Conservation (phyloP, 2,888 invertebrate species). For the Drosophila infuscata region DNA sequence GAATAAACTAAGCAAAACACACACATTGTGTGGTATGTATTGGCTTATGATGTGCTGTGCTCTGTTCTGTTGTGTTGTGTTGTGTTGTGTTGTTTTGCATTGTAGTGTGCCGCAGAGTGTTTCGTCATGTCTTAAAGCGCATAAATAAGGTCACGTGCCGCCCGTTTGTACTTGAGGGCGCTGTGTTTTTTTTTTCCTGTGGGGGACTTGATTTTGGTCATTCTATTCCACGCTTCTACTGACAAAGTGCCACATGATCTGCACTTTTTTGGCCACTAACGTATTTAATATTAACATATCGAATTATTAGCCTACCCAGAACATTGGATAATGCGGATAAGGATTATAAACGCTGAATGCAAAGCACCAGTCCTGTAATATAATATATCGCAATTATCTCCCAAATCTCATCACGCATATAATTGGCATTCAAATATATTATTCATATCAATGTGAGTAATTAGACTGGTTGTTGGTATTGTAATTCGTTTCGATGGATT, state of each 20-base stretch:
- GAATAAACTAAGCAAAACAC: slow-evolving; percentile 43
- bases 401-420: slow-evolving; percentile 75
- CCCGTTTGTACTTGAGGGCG: slow-evolving; percentile 57
- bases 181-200: slow-evolving; percentile 15
- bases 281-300: slow-evolving; percentile 79
- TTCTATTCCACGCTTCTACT: slow-evolving; percentile 34
- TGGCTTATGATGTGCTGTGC: slow-evolving; percentile 26
- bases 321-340: slow-evolving; percentile 81
- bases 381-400: slow-evolving; percentile 79
- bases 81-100: slow-evolving; percentile 33
- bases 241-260: slow-evolving; percentile 61
- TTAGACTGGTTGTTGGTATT: slow-evolving; percentile 73
- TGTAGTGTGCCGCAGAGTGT: slow-evolving; percentile 53
- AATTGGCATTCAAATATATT: slow-evolving; percentile 77
- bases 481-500: slow-evolving; percentile 78
- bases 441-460: slow-evolving; percentile 68
- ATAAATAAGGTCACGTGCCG: slow-evolving; percentile 85
- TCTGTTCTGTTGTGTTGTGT: slow-evolving; percentile 25
- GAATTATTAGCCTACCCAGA: slow-evolving; percentile 82
- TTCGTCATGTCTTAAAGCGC: slow-evolving; percentile 81
- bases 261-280: slow-evolving; percentile 55
- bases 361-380: slow-evolving; percentile 58
- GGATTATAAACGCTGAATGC: slow-evolving; percentile 53
- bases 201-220: slow-evolving; percentile 14
- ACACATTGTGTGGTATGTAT: slow-evolving; percentile 28